These are phyloP conservation scores for Caranx ignobilis DNA, from an alignment of 2,113 vertebrate genomes.

Conservation along the genomic window DNA sequence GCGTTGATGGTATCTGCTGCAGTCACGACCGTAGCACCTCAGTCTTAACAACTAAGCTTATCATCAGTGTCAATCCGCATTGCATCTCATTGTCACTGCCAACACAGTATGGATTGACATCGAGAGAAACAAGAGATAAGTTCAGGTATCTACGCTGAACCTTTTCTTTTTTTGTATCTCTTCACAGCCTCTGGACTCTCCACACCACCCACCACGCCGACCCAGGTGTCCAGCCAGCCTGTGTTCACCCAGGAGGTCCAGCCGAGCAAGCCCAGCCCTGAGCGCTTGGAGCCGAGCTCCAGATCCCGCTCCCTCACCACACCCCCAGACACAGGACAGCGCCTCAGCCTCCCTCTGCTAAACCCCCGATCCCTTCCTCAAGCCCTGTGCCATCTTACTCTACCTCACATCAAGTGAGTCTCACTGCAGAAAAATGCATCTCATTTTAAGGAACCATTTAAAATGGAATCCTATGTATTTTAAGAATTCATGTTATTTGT, in stretches of 20 bases:
- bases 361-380: conserved; percentile 81
- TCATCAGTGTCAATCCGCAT: conserved; percentile 21
- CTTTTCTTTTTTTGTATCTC: conserved; percentile 22
- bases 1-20: conserved; percentile 38
- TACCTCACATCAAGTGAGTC: conserved; percentile 92
- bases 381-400: conserved; percentile 76
- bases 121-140: conserved; percentile 20
- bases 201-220: conserved; percentile 92
- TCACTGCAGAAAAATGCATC: background rate
- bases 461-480: background rate
- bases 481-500: background rate
- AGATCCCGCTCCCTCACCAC: conserved; percentile 88
- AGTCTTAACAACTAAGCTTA: background rate
- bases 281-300: conserved; percentile 84
- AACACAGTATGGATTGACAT: background rate
- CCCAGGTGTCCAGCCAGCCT: conserved; percentile 90
- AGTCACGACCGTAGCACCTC: conserved; percentile 5
- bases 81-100: background rate
- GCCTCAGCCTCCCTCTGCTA: conserved; percentile 84
- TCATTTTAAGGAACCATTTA: background rate
- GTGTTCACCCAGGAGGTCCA: conserved; percentile 90
- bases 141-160: conserved; percentile 2
- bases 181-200: conserved; percentile 89
- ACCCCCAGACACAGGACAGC: conserved; percentile 89
- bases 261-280: conserved; percentile 86